Evolutionary conservation across 2,888 invertebrate species (phyloP).

Genomic region (Chydorus sphaericus): DNA sequence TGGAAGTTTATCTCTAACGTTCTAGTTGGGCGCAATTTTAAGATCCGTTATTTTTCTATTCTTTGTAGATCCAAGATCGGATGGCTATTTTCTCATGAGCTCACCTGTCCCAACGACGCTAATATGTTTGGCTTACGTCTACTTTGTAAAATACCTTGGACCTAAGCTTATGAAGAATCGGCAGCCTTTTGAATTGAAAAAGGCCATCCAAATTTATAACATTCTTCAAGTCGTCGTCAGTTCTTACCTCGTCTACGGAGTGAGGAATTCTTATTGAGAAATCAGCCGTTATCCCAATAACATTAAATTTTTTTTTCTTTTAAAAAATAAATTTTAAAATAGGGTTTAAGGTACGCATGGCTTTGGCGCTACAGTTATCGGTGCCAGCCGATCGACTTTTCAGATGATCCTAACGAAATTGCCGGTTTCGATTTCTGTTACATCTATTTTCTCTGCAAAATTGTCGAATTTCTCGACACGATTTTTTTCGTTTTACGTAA

Average conservation of each 20-base stretch:
- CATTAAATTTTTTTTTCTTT: too few relatives aligned
- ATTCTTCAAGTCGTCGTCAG: slow-evolving; percentile 78
- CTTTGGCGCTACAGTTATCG: slow-evolving; percentile 61
- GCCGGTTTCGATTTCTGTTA: slow-evolving; percentile 72
- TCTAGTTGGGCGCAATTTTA: too few relatives aligned
- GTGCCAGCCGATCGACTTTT: slow-evolving; percentile 61
- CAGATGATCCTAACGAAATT: slow-evolving; percentile 42
- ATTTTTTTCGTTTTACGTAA: slow-evolving; percentile 38
- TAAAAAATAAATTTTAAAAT: too few relatives aligned
- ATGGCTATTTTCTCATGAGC: slow-evolving; percentile 76
- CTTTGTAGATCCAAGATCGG: slow-evolving; percentile 86
- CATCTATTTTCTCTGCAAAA: slow-evolving; percentile 80
- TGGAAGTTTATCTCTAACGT: too few relatives aligned
- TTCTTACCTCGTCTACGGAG: slow-evolving; percentile 83
- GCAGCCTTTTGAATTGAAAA: slow-evolving; percentile 68
- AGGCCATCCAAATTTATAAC: slow-evolving; percentile 70
- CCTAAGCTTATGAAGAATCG: slow-evolving; percentile 78
- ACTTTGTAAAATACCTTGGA: slow-evolving; percentile 64
- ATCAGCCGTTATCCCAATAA: too few relatives aligned
- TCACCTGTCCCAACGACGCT: slow-evolving; percentile 71
- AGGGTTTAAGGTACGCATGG: slow-evolving; percentile 38
- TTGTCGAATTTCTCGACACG: slow-evolving; percentile 76
- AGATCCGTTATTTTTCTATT: too few relatives aligned
- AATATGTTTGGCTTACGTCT: slow-evolving; percentile 69
- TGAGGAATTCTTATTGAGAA: too few relatives aligned